Evolutionary conservation across 2,797 vertebrate species (phyloP), one percentile per base, ranked within the genome.

Genomic region (Limosa lapponica): DNA sequence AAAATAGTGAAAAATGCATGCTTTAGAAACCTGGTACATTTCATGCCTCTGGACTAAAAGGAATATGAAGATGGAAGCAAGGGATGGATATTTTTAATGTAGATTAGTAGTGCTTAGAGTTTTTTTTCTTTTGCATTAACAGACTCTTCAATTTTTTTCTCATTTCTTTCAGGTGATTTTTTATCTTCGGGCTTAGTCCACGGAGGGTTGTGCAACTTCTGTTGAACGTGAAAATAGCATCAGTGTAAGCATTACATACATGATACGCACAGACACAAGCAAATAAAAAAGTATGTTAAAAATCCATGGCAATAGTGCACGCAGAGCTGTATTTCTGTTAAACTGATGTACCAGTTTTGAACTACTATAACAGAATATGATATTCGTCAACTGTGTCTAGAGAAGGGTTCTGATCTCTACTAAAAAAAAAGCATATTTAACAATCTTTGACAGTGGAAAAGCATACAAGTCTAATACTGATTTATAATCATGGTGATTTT

Each of bases 1-100:
- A 97, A 98, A 98, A 96, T 49, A 97, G 88, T 97, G 97, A 87
- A 96, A 96, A 98, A 98, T 88, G 92, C 98, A 98, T 98, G 98
- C 98, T 97, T 97, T 97, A 97, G 96, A 97, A 98, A 98, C 74
- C 46, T 82, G 95, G 75, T 94, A 97, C 82, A 94, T 96, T 89
- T 97, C 96, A 97, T 97, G 98, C 97, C 90, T 97, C 87, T 94
- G 70, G 57, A 94, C 95, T 96, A 96, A 97, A 98, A 97, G 95
- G 82, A 96, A 89, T 19, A 81, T 80, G 96, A 97, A 82, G 86
- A 95, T 54, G 84, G 88, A 91, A 95, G 89, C 72, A 96, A 97
- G 86, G 46, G 39, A 92, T 9, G 73, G 72, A 75, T 39, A 14
- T 82, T 80, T 91, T 46, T 14, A 77, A 84, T 20, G 93, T 16